Conservation (phyloP, 2,113 vertebrate genomes). For the Piprites chloris region DNA sequence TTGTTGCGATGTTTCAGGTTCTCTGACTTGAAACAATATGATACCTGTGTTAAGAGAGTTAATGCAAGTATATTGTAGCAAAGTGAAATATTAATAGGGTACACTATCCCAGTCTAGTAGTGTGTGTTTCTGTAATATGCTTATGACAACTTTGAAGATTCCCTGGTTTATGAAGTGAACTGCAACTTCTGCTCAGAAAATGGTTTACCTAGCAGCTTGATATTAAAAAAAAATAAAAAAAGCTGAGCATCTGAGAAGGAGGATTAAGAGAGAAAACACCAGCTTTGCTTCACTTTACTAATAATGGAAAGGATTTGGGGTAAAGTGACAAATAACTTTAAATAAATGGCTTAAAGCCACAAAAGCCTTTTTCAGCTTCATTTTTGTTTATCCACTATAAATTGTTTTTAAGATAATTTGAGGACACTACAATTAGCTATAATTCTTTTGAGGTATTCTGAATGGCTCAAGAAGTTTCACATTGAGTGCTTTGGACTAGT, state of each 20-base stretch:
- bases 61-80: slow-evolving; percentile 65
- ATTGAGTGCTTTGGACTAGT: background rate
- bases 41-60: slow-evolving; percentile 63
- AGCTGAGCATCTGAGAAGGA: slow-evolving; percentile 30
- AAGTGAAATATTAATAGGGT: slow-evolving; percentile 69
- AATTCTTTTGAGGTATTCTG: background rate
- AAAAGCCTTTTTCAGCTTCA: background rate
- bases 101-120: slow-evolving; percentile 9
- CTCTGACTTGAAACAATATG: slow-evolving; percentile 58
- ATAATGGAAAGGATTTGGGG: slow-evolving; percentile 36
- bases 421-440: background rate
- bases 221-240: background rate
- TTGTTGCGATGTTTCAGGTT: slow-evolving; percentile 52
- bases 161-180: slow-evolving; percentile 46
- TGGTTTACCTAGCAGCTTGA: slow-evolving; percentile 5
- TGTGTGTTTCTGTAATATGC: slow-evolving; percentile 55
- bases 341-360: background rate
- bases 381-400: background rate
- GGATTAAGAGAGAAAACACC: slow-evolving; percentile 48
- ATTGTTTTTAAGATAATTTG: background rate
- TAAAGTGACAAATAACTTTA: background rate
- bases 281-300: slow-evolving; percentile 45
- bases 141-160: slow-evolving; percentile 50
- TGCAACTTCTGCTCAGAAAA: slow-evolving; percentile 45
- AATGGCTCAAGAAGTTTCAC: background rate